phyloP scores from a whole-genome alignment of 2,888 invertebrate genomes.

The Oligia strigilis region DNA sequence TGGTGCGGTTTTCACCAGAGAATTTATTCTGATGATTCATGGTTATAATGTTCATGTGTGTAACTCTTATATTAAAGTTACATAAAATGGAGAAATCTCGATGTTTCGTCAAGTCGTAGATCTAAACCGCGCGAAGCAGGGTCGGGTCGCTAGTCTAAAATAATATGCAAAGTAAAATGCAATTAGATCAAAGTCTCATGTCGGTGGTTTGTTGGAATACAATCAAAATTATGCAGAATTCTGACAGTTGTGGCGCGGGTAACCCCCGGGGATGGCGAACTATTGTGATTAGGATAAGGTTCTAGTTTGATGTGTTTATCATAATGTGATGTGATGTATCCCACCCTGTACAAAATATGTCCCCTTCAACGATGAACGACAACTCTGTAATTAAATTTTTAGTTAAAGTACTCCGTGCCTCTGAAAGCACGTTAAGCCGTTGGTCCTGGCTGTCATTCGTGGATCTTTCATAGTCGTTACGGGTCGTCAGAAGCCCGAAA shows the following conservation, averaged over 20 bases:
- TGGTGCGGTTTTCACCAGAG: not conserved
- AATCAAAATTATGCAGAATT: conserved; percentile 30
- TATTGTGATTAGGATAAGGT: not conserved
- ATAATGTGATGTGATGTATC: not conserved
- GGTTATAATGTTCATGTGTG: not conserved
- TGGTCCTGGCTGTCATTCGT: no score
- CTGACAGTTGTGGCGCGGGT: conserved; percentile 5
- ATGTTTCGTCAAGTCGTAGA: not conserved
- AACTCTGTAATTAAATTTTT: not conserved
- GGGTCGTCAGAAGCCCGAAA: no score
- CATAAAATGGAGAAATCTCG: not conserved
- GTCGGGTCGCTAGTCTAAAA: not conserved
- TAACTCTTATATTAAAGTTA: not conserved
- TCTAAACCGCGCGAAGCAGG: no score
- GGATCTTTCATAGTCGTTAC: no score
- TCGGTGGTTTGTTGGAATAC: conserved; percentile 23
- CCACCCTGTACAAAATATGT: no score
- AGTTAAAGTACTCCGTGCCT: no score
- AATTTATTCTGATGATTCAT: not conserved
- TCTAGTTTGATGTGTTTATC: not conserved
- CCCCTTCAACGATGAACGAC: not conserved
- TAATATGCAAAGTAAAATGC: not conserved
- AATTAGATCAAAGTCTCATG: conserved; percentile 13
- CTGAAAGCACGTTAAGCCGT: no score
- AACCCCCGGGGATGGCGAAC: not conserved